These are phyloP conservation scores for Lasioglossum morio DNA, from an alignment of 2,888 invertebrate genomes.

Conservation along the genomic window DNA sequence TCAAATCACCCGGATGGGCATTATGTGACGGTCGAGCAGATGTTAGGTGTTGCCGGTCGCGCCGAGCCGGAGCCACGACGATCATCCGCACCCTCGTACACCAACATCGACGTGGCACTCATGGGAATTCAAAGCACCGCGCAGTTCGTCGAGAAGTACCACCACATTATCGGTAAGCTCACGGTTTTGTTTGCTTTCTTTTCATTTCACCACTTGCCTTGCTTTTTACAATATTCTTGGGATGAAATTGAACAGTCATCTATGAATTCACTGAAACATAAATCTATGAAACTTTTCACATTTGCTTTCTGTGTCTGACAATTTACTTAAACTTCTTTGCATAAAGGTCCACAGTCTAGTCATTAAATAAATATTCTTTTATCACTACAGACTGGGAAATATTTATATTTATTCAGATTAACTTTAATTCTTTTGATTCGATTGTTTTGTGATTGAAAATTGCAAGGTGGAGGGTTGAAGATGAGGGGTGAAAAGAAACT, in stretches of 20 bases:
- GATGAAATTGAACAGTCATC: neutral
- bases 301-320: neutral
- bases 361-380: neutral
- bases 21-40: slow-evolving; percentile 66
- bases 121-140: slow-evolving; percentile 85
- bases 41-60: slow-evolving; percentile 74
- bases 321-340: neutral
- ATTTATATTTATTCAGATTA: neutral
- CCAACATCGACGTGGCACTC: slow-evolving; percentile 79
- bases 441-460: neutral
- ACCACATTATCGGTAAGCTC: slow-evolving; percentile 81
- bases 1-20: slow-evolving; percentile 29
- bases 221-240: neutral
- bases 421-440: neutral
- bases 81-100: slow-evolving; percentile 73
- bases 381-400: neutral
- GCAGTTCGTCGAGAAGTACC: slow-evolving; percentile 84
- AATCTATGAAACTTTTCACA: neutral
- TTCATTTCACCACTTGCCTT: neutral
- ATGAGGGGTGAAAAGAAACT: neutral
- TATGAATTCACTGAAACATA: neutral
- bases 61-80: slow-evolving; percentile 68
- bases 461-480: neutral
- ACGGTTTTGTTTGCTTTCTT: neutral
- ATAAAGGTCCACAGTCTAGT: neutral